A percentile compares a stretch with the other conserved stretches of the same genome.
phyloP scores from a whole-genome alignment of 2,888 invertebrate genomes.

The Mesoligia furuncula region DNA sequence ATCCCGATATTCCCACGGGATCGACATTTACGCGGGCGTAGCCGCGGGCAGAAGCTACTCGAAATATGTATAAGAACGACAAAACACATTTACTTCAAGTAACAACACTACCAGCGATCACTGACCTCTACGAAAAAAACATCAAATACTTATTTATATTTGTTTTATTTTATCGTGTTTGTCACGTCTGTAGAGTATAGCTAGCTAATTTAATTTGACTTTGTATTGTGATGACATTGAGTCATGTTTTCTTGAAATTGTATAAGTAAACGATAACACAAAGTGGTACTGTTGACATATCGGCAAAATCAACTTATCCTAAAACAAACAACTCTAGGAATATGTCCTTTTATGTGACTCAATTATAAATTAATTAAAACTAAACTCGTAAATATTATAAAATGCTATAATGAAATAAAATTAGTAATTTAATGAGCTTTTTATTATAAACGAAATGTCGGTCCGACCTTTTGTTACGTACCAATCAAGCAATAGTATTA shows the following conservation, averaged over 20 bases:
- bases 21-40: too few relatives aligned
- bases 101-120: neutral
- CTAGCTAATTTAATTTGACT: neutral
- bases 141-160: neutral
- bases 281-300: neutral
- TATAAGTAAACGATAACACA: neutral
- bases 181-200: neutral
- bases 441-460: constrained; percentile 12
- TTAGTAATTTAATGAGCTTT: constrained; percentile 35
- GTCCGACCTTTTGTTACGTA: constrained; percentile 16
- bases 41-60: too few relatives aligned
- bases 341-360: constrained; percentile 5
- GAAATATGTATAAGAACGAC: neutral
- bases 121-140: neutral
- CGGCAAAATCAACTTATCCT: neutral
- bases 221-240: neutral
- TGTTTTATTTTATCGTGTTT: neutral
- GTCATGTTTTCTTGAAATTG: neutral
- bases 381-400: constrained; percentile 19
- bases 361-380: constrained; percentile 12
- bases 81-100: neutral
- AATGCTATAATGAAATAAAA: constrained; percentile 33
- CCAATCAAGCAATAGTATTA: constrained; percentile 33
- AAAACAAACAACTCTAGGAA: constrained; percentile 4
- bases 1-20: too few relatives aligned